Evolutionary conservation across 2,888 invertebrate species (phyloP), one percentile per base, ranked within the genome.

Genomic region (Neoascia interrupta): DNA sequence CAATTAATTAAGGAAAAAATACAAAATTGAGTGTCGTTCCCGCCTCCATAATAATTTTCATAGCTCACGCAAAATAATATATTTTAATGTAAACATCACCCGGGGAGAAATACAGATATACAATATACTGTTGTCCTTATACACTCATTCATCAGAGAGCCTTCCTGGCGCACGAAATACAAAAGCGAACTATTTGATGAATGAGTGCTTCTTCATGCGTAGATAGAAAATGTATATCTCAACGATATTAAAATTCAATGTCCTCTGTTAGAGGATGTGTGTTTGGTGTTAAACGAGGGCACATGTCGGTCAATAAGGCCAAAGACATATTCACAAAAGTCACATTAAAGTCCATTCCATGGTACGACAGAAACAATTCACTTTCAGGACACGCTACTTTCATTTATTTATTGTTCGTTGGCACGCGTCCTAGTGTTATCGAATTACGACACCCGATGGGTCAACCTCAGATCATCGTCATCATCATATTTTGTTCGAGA

Each of bases 391-490:
- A 79, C 79, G 79, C 79, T 61, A 73, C 45, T 45, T 47, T 18
- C 21, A 47, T 73, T 79, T 73, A 68, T 79, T 79, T 79, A 79
- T 79, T 73, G 73, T 61, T 13, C 34, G 15, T 15, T 31, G 79
- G 61, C 79, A 79, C 79, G 79, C 79, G 73, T 79, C 68, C 66
- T 61, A n/a, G 66, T 61, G 66, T 73, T 79, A 79, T 79, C 79
- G 73, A 79, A 79, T 68, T 68, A 79, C 79, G 72, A 34, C 64
- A 64, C 47, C 76, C 72, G 64, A 64, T 60, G 76, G 76, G 76
- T 73, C 68, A 73, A 66, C 64, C n/a, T n/a, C 72, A 53, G 70
- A 70, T 70, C 75, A 64, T 75, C 74, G 15, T 61, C 13, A 13
- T 28, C 51, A 21, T 36, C 19, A 34, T 23, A 10, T 39, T 16